These are phyloP conservation scores for Asteroscopus sphinx DNA, from an alignment of 2,888 invertebrate genomes.

Conservation along the genomic window DNA sequence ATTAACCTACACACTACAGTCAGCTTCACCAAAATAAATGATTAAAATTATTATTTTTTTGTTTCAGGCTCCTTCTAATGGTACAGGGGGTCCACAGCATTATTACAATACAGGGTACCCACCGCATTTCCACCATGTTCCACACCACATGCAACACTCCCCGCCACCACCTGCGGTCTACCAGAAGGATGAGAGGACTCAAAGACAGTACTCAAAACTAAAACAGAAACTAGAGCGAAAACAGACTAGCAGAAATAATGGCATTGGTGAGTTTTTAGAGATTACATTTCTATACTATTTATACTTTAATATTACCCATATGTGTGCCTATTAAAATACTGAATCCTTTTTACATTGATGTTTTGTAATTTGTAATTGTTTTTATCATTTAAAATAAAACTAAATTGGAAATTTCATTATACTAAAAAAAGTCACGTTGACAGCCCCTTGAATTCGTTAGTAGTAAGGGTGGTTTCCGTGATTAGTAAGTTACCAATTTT, in stretches of 20 bases:
- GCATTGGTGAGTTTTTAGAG: constrained; percentile 83
- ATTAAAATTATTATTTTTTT: constrained; percentile 7
- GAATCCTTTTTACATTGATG: too few relatives aligned
- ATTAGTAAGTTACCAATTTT: too few relatives aligned
- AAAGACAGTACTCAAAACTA: constrained; percentile 94
- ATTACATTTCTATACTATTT: neutral
- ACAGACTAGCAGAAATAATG: constrained; percentile 88
- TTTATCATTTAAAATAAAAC: too few relatives aligned
- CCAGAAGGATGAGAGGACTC: constrained; percentile 94
- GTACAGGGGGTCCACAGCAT: constrained; percentile 92
- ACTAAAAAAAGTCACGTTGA: too few relatives aligned
- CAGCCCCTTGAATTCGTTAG: too few relatives aligned
- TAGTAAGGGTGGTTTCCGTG: neutral
- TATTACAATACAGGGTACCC: constrained; percentile 91
- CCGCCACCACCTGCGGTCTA: constrained; percentile 90
- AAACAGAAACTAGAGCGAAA: constrained; percentile 94
- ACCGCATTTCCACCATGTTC: constrained; percentile 89
- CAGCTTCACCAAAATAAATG: too few relatives aligned
- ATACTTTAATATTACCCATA: neutral
- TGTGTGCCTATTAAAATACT: too few relatives aligned
- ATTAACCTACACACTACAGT: too few relatives aligned
- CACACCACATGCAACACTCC: constrained; percentile 92
- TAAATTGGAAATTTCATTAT: too few relatives aligned
- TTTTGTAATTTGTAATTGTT: too few relatives aligned
- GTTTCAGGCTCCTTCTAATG: constrained; percentile 92